Evolutionary conservation across 2,113 vertebrate species (phyloP).

Genomic region (Galeopterus variegatus): DNA sequence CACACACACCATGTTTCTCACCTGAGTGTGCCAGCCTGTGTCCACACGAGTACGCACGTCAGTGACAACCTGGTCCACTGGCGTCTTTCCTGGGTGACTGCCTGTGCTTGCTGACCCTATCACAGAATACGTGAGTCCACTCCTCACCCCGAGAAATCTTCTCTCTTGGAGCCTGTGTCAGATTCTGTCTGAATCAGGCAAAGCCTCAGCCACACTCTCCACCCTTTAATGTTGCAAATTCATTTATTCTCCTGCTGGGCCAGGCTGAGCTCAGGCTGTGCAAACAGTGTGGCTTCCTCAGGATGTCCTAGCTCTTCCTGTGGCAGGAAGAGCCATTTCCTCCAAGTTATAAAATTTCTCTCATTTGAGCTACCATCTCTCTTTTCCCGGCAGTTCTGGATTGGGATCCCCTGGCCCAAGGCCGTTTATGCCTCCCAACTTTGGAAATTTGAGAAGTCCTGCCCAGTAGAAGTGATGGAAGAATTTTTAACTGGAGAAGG

Average conservation of each 20-base stretch:
- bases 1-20: not conserved
- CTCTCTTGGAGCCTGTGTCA: not conserved
- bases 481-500: not conserved
- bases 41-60: not conserved
- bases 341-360: not conserved
- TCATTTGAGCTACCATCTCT: not conserved
- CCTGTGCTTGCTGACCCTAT: not conserved
- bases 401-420: not conserved
- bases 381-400: not conserved
- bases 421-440: not conserved
- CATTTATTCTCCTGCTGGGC: accelerated
- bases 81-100: not conserved
- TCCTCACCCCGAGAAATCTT: not conserved
- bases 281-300: slow-evolving; percentile 10
- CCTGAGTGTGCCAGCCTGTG: not conserved
- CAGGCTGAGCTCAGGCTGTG: not conserved
- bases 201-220: not conserved
- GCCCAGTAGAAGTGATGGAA: not conserved
- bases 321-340: not conserved
- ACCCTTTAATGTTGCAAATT: not conserved
- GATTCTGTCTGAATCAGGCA: not conserved
- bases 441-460: not conserved
- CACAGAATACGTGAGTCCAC: too few species aligned
- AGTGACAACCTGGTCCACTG: accelerated
- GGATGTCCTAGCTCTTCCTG: not conserved